Evolutionary conservation across 2,888 invertebrate species (phyloP).

Genomic region (Drosophila longiperda): DNA sequence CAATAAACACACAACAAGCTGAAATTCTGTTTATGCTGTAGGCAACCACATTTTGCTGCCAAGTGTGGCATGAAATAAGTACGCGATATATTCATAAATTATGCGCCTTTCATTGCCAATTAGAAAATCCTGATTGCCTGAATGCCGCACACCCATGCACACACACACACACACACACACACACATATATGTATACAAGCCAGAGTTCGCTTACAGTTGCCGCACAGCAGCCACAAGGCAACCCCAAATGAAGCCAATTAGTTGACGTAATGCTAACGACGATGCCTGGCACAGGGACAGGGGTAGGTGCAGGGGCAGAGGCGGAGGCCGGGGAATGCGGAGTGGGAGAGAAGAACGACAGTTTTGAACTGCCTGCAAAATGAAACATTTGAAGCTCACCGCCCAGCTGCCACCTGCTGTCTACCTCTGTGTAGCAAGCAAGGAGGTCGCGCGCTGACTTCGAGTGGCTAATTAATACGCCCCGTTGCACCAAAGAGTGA

Average conservation of each 20-base stretch:
- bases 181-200: background rate
- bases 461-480: constrained; percentile 79
- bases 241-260: constrained; percentile 79
- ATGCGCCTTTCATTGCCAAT: constrained; percentile 79
- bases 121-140: constrained; percentile 71
- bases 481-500: constrained; percentile 74
- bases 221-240: constrained; percentile 65
- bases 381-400: constrained; percentile 68
- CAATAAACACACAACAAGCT: constrained; percentile 8
- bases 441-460: constrained; percentile 53
- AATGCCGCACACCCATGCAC: constrained; percentile 28
- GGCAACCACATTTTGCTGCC: constrained; percentile 24
- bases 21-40: constrained; percentile 1
- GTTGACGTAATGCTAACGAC: constrained; percentile 78
- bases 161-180: constrained; percentile 16
- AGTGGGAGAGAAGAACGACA: constrained; percentile 35
- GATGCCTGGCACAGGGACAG: constrained; percentile 20
- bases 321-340: too few relatives aligned
- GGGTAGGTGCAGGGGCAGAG: background rate
- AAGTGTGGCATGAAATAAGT: constrained; percentile 71
- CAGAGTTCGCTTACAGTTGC: constrained; percentile 37
- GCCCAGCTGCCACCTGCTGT: constrained; percentile 10
- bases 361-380: constrained; percentile 75
- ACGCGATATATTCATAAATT: constrained; percentile 76
- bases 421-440: constrained; percentile 18